These are phyloP conservation scores for Ptilonorhynchus violaceus DNA, from an alignment of 2,113 vertebrate species.

Conservation along the genomic window DNA sequence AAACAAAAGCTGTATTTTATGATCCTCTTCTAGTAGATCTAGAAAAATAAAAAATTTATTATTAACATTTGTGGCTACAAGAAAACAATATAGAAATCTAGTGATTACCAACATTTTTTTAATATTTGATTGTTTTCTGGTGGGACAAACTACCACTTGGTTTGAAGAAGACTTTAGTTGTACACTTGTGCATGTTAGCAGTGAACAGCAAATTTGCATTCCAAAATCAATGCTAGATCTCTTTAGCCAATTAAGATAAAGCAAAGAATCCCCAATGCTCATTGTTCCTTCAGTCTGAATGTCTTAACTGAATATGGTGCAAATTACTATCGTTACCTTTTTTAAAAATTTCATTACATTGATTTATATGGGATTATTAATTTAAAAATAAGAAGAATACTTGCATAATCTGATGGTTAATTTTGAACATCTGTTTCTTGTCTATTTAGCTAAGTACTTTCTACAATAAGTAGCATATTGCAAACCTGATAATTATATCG, in stretches of 20 bases:
- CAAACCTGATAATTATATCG: background rate
- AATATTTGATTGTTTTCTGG: background rate
- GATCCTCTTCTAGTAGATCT: background rate
- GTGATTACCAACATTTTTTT: background rate
- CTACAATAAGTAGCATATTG: background rate
- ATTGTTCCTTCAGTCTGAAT: background rate
- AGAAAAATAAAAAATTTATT: background rate
- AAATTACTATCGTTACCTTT: background rate
- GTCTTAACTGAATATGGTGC: background rate
- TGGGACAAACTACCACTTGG: background rate
- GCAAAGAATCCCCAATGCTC: background rate
- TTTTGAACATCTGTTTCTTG: background rate
- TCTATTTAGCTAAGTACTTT: background rate
- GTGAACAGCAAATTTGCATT: background rate
- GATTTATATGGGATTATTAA: background rate
- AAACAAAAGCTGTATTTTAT: background rate
- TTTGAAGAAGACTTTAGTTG: background rate
- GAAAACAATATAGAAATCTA: background rate
- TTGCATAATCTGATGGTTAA: background rate
- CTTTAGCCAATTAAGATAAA: background rate
- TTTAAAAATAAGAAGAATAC: background rate
- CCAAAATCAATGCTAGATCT: background rate
- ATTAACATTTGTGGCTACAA: background rate
- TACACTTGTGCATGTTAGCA: background rate
- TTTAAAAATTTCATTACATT: background rate